phyloP scores from a whole-genome alignment of 64 coral and sea anemone species.

The Catalaphyllia jardinei region DNA sequence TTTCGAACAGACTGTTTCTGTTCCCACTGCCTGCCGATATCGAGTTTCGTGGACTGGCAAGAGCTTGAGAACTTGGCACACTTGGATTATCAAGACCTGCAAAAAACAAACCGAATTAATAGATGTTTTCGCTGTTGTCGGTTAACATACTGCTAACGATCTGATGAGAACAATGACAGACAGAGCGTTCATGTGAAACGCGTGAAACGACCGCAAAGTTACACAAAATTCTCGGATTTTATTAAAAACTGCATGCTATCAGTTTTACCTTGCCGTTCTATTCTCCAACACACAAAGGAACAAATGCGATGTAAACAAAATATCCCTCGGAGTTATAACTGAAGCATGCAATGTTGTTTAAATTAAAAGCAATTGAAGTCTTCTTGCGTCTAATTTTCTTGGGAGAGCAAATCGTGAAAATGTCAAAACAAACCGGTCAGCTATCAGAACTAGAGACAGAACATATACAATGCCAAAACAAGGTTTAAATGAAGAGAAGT shows the following conservation, averaged over 20 bases:
- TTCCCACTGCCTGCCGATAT: slow-evolving; percentile 12
- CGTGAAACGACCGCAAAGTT: not conserved
- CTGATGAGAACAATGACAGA: not conserved
- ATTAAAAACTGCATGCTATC: not conserved
- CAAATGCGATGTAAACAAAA: slow-evolving; percentile 5
- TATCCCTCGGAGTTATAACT: not conserved
- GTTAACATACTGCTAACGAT: not conserved
- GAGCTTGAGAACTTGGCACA: slow-evolving; percentile 11
- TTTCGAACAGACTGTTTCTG: slow-evolving; percentile 16
- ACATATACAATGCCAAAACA: not conserved
- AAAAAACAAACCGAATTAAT: slow-evolving; percentile 23
- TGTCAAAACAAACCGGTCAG: no score
- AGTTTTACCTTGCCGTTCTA: not conserved
- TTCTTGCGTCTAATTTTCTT: not conserved
- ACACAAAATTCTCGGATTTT: not conserved
- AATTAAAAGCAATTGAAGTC: not conserved
- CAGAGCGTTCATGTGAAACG: not conserved
- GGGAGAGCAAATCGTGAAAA: no score
- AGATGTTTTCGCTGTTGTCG: not conserved
- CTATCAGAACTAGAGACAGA: not conserved
- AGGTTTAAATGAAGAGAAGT: not conserved
- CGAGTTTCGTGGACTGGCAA: slow-evolving; percentile 27
- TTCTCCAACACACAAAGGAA: not conserved
- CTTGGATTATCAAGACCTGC: slow-evolving; percentile 28
- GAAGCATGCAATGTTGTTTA: not conserved